Percentiles rank a stretch among this genome's conserved stretches.
Evolutionary conservation across 2,888 invertebrate genomes (phyloP).

Genomic region (Agrilus biguttatus): DNA sequence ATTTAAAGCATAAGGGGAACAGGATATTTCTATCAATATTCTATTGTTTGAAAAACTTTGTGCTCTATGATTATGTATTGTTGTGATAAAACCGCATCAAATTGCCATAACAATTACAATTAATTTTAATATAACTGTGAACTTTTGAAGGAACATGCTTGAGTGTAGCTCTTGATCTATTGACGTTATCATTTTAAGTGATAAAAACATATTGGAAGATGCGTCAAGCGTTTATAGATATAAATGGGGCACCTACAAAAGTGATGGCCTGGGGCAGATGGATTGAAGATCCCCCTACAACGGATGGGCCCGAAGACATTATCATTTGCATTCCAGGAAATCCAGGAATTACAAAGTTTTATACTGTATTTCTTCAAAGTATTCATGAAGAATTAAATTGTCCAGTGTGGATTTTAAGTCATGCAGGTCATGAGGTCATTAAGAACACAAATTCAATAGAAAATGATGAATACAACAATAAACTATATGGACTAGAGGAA

Average conservation of each 20-base stretch:
- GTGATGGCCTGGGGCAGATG: conserved; percentile 58
- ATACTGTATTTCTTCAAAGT: conserved; percentile 52
- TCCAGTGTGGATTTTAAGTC: conserved; percentile 71
- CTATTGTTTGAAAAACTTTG: too few species aligned
- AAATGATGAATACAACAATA: conserved; percentile 27
- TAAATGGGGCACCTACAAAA: conserved; percentile 58
- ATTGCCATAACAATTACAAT: too few species aligned
- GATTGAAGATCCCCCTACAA: conserved; percentile 44
- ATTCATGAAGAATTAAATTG: conserved; percentile 43
- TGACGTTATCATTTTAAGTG: too few species aligned
- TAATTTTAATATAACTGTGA: too few species aligned
- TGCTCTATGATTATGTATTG: too few species aligned
- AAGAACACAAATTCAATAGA: conserved; percentile 35
- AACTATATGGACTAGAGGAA: conserved; percentile 58
- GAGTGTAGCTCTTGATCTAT: too few species aligned
- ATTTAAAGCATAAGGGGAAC: too few species aligned
- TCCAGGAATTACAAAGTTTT: conserved; percentile 75
- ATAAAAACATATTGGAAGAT: conserved; percentile 16
- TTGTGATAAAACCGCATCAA: too few species aligned
- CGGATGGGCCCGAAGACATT: conserved; percentile 40
- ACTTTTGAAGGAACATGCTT: too few species aligned
- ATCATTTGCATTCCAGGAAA: conserved; percentile 74
- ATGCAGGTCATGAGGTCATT: conserved; percentile 70
- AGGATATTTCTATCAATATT: too few species aligned
- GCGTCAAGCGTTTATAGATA: conserved; percentile 33